Evolutionary conservation across 2,888 invertebrate species (phyloP), one percentile per base, ranked within the genome.

Genomic region (Nomada hirtipes): DNA sequence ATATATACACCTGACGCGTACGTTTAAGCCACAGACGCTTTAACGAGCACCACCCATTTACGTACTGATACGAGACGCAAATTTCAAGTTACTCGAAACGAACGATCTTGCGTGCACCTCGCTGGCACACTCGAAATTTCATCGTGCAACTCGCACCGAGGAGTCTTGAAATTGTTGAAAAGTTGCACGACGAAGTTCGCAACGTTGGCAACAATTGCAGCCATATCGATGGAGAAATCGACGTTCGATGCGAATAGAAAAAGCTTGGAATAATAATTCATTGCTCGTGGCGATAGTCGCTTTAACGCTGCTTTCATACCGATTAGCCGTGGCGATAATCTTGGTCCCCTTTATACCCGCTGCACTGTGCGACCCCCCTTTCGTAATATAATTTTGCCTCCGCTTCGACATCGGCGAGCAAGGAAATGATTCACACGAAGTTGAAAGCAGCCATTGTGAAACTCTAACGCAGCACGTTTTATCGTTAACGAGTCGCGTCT

Each of bases 151-250:
- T 4, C n/a, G 20, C 23, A 20, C 10, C 44, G 13, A 23, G 36
- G 29, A 20, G 61, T 23, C 36, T 3, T 29, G 23, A 2, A 20
- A 47, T 29, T 10, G 18, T 53, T 1, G 36, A 36, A 36, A 10
- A 23, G 2, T 29, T n/a, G 57, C 67, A 42, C 59, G 69, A 73
- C 63, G 57, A 61, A 65, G 67, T 50, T 69, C 55, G 52, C 15
- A 53, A 61, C 9, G 44, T 60, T 72, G 82, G 82, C 82, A 79
- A 84, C 82, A 82, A 75, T 57, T 10, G 29, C 29, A 76, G 79
- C 65, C 83, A 70, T 76, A 76, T 69, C 67, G 67, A 23, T 13
- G 47, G 20, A 65, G 44, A n/a, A 44, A 26, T 20, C 26, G 36
- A 44, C 44, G 55, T 42, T 42, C 26, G n/a, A 64, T 50, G 64